Percentiles rank a stretch among this genome's conserved stretches.
These are phyloP conservation scores for Plectus sambesii DNA, from an alignment of 1,140 invertebrate genomes.

Conservation along the genomic window DNA sequence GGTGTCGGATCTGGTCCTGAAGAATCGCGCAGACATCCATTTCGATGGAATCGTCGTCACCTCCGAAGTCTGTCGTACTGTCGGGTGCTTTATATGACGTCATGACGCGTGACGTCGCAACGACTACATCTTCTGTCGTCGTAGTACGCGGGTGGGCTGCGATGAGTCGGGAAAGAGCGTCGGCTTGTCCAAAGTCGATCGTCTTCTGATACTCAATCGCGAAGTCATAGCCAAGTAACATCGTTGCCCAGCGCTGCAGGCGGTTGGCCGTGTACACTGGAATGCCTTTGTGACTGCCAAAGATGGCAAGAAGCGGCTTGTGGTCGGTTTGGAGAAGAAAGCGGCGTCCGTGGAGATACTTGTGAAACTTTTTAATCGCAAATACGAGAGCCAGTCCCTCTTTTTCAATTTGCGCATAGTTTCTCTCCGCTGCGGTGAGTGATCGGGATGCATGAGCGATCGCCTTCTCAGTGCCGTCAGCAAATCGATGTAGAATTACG, in stretches of 20 bases:
- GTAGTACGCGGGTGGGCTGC: not conserved
- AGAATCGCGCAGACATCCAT: no score
- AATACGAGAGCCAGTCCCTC: slow-evolving; percentile 53
- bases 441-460: slow-evolving; percentile 46
- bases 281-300: not conserved
- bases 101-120: no score
- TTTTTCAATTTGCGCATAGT: slow-evolving; percentile 52
- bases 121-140: not conserved
- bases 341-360: slow-evolving; percentile 49
- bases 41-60: no score
- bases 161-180: slow-evolving; percentile 17
- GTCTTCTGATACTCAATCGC: slow-evolving; percentile 11
- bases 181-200: slow-evolving; percentile 14
- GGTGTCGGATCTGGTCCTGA: no score
- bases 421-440: slow-evolving; percentile 47
- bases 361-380: slow-evolving; percentile 51
- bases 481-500: slow-evolving; percentile 25
- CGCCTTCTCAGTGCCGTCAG: slow-evolving; percentile 24
- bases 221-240: slow-evolving; percentile 11
- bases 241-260: slow-evolving; percentile 14
- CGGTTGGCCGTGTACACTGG: not conserved
- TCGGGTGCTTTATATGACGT: no score
- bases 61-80: no score
- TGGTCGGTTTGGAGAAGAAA: slow-evolving; percentile 52
- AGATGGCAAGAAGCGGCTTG: slow-evolving; percentile 46